Percentiles rank a stretch among this genome's conserved stretches.
phyloP scores from a whole-genome alignment of 2,888 invertebrate species.

The Apantesis nais region DNA sequence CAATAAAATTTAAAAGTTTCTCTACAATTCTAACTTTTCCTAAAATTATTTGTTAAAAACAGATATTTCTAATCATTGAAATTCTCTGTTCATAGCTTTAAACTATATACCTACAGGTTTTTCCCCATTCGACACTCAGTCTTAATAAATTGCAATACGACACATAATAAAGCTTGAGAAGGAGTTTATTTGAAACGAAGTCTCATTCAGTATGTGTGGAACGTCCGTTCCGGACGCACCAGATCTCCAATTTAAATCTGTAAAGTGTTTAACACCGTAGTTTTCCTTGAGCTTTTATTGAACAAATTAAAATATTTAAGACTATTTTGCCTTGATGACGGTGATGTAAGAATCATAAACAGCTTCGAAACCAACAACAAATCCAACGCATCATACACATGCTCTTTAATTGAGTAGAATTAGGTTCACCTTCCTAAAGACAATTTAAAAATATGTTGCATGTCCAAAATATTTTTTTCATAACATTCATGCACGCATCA shows the following conservation, averaged over 20 bases:
- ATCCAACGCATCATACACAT: background rate
- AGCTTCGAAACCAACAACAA: background rate
- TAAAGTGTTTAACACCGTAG: conserved; percentile 26
- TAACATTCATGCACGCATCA: too few relatives aligned
- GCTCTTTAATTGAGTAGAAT: background rate
- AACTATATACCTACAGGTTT: conserved; percentile 13
- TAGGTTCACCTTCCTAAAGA: background rate
- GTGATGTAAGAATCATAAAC: background rate
- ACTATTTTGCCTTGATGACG: background rate
- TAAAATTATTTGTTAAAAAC: conserved; percentile 30
- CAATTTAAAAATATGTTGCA: background rate
- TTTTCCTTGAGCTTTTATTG: conserved; percentile 39
- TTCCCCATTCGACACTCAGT: conserved; percentile 20
- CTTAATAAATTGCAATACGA: conserved; percentile 21
- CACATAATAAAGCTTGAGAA: conserved; percentile 14
- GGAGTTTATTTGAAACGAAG: conserved; percentile 24
- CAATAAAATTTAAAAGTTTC: conserved; percentile 21
- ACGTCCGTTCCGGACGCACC: conserved; percentile 67
- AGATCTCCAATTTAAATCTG: conserved; percentile 45
- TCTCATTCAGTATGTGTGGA: conserved; percentile 53
- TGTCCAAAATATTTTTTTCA: too few relatives aligned
- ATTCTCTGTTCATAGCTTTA: conserved; percentile 36
- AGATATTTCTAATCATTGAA: conserved; percentile 29
- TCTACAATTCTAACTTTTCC: conserved; percentile 23
- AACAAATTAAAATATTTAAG: conserved; percentile 33